Percentiles rank a stretch among this genome's conserved stretches.
Evolutionary conservation across 1,140 invertebrate genomes (phyloP).

Genomic region (Eupeodes corollae): DNA sequence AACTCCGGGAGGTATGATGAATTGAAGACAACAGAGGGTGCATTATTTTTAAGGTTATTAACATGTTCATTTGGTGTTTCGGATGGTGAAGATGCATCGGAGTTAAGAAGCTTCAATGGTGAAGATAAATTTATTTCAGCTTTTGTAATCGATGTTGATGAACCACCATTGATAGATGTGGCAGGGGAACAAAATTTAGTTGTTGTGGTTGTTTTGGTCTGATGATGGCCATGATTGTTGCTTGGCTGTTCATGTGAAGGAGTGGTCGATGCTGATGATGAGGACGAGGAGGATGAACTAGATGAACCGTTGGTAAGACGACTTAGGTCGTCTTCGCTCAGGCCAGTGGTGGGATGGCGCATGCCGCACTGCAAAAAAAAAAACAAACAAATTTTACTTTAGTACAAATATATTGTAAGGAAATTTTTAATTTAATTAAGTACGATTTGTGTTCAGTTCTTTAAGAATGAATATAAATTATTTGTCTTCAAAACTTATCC

Average conservation of each 20-base stretch:
- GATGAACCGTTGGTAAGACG: slow-evolving; percentile 37
- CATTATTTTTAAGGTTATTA: slow-evolving; percentile 15
- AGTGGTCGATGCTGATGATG: slow-evolving; percentile 21
- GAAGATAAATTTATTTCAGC: background rate
- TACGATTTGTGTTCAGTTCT: too few species aligned
- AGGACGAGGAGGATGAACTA: slow-evolving; percentile 15
- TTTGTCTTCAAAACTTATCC: too few species aligned
- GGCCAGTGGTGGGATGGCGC: slow-evolving; percentile 37
- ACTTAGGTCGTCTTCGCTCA: slow-evolving; percentile 38
- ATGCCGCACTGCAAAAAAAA: slow-evolving; percentile 35
- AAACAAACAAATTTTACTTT: slow-evolving; percentile 2
- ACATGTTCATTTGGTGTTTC: slow-evolving; percentile 5
- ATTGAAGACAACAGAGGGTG: slow-evolving; percentile 29
- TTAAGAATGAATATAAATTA: too few species aligned
- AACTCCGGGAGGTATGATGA: slow-evolving; percentile 35
- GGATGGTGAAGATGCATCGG: slow-evolving; percentile 1
- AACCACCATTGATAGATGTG: background rate
- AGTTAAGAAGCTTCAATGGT: background rate
- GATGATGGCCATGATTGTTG: slow-evolving; percentile 3
- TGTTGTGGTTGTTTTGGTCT: slow-evolving; percentile 5
- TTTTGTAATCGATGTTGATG: slow-evolving; percentile 1
- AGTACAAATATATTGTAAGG: background rate
- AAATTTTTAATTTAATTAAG: background rate
- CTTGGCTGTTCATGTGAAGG: slow-evolving; percentile 14
- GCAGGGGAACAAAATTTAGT: slow-evolving; percentile 2